phyloP scores from a whole-genome alignment of 2,113 vertebrate genomes.

The Meleagris gallopavo region DNA sequence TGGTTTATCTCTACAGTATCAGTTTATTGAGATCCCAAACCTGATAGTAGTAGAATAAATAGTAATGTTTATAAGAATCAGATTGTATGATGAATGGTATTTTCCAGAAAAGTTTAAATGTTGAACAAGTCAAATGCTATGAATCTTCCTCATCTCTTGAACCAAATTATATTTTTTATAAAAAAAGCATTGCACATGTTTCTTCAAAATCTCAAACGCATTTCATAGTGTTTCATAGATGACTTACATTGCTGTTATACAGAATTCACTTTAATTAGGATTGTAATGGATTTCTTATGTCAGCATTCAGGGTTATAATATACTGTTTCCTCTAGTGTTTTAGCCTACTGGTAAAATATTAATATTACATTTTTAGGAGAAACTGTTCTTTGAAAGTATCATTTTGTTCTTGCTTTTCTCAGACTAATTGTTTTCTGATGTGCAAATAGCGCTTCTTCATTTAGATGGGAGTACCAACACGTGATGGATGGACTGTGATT shows the following conservation, averaged over 20 bases:
- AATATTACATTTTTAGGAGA: conserved; percentile 42
- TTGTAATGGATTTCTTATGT: conserved; percentile 62
- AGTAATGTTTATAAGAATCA: neutral
- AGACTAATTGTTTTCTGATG: neutral
- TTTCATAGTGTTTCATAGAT: conserved; percentile 33
- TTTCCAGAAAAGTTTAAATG: neutral
- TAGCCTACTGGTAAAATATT: conserved; percentile 34
- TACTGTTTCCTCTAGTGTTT: conserved; percentile 9
- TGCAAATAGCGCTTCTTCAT: neutral
- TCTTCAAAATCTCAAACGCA: conserved; percentile 22
- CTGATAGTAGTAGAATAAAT: neutral
- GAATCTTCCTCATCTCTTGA: neutral
- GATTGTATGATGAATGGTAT: neutral
- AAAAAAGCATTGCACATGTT: neutral
- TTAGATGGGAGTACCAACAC: neutral
- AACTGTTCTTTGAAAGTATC: conserved; percentile 11
- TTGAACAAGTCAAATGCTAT: neutral
- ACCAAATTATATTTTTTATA: neutral
- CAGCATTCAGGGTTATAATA: conserved; percentile 31
- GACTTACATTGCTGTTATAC: conserved; percentile 15
- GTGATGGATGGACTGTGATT: neutral
- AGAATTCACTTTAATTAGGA: conserved; percentile 60
- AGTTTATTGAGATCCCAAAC: neutral
- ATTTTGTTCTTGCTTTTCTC: conserved; percentile 9
- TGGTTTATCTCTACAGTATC: neutral